These are phyloP conservation scores for Premnoplex brunnescens DNA, from an alignment of 2,797 vertebrate species.

Conservation along the genomic window DNA sequence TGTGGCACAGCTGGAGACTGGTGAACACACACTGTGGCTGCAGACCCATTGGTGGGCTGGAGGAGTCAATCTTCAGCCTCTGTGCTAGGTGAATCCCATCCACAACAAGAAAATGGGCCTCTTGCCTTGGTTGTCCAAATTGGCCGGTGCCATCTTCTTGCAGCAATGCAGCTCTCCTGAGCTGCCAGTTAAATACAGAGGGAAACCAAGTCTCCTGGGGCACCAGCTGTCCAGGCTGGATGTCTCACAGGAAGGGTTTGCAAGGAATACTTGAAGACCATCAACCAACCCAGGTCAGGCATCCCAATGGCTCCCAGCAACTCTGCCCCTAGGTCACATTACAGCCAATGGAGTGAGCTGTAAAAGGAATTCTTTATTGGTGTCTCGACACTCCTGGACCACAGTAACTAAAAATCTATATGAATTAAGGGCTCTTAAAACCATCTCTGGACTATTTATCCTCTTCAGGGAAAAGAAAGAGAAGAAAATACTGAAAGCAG, in stretches of 20 bases:
- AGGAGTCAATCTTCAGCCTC: not conserved
- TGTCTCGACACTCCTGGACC: constrained; percentile 37
- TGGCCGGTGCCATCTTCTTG: not conserved
- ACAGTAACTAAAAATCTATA: constrained; percentile 55
- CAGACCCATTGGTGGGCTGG: not conserved
- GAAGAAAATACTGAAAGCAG: constrained; percentile 6
- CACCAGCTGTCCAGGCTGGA: not conserved
- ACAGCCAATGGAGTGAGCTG: constrained; percentile 42
- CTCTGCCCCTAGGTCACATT: constrained; percentile 21
- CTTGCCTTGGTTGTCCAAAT: not conserved
- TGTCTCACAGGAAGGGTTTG: not conserved
- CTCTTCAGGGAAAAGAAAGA: not conserved
- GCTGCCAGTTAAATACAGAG: not conserved
- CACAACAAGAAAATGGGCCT: accelerated
- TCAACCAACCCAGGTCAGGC: not conserved
- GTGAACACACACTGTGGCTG: accelerated
- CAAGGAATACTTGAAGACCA: not conserved
- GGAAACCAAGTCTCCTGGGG: not conserved
- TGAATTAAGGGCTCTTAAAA: constrained; percentile 60
- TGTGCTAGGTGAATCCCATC: not conserved
- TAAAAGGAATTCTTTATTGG: constrained; percentile 63
- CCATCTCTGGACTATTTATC: constrained; percentile 30
- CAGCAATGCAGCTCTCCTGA: not conserved
- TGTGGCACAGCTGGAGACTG: accelerated
- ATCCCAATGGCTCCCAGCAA: not conserved